phyloP scores from a whole-genome alignment of 2,888 invertebrate species.

The Stenichneumon culpator region DNA sequence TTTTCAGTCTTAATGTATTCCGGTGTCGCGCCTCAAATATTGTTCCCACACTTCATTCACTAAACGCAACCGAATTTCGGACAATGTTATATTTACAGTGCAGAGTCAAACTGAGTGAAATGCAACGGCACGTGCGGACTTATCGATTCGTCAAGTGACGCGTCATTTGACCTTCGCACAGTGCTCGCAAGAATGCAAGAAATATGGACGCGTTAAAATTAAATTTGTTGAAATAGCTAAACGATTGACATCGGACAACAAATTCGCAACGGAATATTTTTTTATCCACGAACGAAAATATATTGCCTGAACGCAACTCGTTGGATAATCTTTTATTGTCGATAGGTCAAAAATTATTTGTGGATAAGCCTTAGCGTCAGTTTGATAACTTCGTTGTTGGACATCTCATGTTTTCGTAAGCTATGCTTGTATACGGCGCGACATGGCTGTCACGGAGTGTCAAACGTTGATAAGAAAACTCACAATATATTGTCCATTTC shows the following conservation, averaged over 20 bases:
- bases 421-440: background rate
- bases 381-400: background rate
- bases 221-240: background rate
- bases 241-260: background rate
- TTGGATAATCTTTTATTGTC: background rate
- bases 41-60: background rate
- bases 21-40: background rate
- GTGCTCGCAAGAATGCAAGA: background rate
- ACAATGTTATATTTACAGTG: constrained; percentile 5
- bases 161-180: background rate
- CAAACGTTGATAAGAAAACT: constrained; percentile 13
- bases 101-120: constrained; percentile 3
- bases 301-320: background rate
- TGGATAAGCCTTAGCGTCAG: background rate
- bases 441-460: constrained; percentile 26
- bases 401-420: background rate
- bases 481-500: constrained; percentile 1
- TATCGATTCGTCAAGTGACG: background rate
- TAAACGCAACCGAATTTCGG: background rate
- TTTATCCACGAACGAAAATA: background rate
- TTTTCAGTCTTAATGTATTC: background rate
- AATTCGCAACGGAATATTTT: background rate
- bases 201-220: too few species aligned
- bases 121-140: background rate
- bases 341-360: background rate